Evolutionary conservation across 1,140 invertebrate species (phyloP), one percentile per base, ranked within the genome.

Genomic region (Hormaphis cornu): DNA sequence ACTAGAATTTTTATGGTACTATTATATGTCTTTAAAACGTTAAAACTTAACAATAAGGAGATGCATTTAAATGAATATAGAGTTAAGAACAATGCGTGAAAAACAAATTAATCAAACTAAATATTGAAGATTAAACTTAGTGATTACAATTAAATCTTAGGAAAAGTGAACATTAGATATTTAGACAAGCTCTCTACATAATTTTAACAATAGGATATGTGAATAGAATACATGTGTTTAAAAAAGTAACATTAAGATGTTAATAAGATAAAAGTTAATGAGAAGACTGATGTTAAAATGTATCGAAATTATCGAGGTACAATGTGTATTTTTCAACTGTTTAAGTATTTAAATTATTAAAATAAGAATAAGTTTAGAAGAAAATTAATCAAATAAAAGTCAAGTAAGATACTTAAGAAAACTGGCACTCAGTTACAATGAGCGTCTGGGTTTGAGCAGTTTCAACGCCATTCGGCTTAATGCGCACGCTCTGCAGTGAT

Each of bases 211-310:
- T n/a, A n/a, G n/a, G n/a, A n/a, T n/a, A n/a, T n/a, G 20, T 48
- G 10, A 48, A 48, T 48, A 56, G 30, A 24, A 30, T 16, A 66
- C 40, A 50, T n/a, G n/a, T n/a, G n/a, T 46, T 50, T 66, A 50
- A 33, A 48, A 30, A 42, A 48, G 18, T 33, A 50, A 35, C 33
- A 5, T 46, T 20, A 48, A 63, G 26, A 30, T 5, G 18, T 16
- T 16, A 46, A 63, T 10, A n/a, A 53, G 24, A 14, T 22, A 24
- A 26, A 40, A 61, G 30, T 20, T 28, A 44, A 28, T 28, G 18
- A 30, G 12, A 63, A 74, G 75, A 44, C 28, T 16, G 20, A 61
- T 20, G 58, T 63, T 61, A 63, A 63, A 58, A 28, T 14, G 44
- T 46, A 46, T 63, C 40, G 37, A n/a, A n/a, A n/a, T 46, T 63